Evolutionary conservation across 2,888 invertebrate genomes (phyloP).

Genomic region (Lasius fuliginosus): DNA sequence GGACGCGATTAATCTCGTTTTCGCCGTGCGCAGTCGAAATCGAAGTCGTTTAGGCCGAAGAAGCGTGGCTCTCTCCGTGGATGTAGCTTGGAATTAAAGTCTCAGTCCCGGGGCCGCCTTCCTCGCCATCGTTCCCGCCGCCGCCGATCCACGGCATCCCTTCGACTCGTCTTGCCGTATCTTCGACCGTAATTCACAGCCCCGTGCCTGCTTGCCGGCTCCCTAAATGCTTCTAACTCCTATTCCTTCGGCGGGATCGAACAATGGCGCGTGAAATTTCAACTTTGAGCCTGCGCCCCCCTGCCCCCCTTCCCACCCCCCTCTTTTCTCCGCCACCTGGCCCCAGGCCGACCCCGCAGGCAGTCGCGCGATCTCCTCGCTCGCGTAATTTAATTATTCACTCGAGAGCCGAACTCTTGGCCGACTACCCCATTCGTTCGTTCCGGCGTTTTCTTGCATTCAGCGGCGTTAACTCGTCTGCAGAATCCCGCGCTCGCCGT

Average conservation of each 20-base stretch:
- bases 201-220: slow-evolving; percentile 78
- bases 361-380: slow-evolving; percentile 72
- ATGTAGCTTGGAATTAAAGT: slow-evolving; percentile 82
- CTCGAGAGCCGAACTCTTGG: slow-evolving; percentile 75
- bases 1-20: slow-evolving; percentile 75
- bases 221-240: slow-evolving; percentile 84
- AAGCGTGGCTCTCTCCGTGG: slow-evolving; percentile 73
- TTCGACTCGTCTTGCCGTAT: slow-evolving; percentile 72
- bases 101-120: slow-evolving; percentile 67
- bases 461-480: slow-evolving; percentile 54
- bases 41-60: slow-evolving; percentile 76
- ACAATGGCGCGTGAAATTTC: slow-evolving; percentile 86
- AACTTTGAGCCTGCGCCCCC: slow-evolving; percentile 81
- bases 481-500: slow-evolving; percentile 49
- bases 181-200: slow-evolving; percentile 80
- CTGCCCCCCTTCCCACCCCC: slow-evolving; percentile 7
- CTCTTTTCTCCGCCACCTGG: slow-evolving; percentile 45
- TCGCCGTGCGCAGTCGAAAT: slow-evolving; percentile 70
- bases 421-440: slow-evolving; percentile 61
- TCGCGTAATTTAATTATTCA: slow-evolving; percentile 83
- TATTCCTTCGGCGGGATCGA: slow-evolving; percentile 83
- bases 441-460: slow-evolving; percentile 51
- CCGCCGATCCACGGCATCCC: slow-evolving; percentile 61
- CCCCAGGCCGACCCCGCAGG: slow-evolving; percentile 57
- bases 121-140: slow-evolving; percentile 51